Conservation (phyloP, 2,888 invertebrate species). For the Drosophila picticornis region DNA sequence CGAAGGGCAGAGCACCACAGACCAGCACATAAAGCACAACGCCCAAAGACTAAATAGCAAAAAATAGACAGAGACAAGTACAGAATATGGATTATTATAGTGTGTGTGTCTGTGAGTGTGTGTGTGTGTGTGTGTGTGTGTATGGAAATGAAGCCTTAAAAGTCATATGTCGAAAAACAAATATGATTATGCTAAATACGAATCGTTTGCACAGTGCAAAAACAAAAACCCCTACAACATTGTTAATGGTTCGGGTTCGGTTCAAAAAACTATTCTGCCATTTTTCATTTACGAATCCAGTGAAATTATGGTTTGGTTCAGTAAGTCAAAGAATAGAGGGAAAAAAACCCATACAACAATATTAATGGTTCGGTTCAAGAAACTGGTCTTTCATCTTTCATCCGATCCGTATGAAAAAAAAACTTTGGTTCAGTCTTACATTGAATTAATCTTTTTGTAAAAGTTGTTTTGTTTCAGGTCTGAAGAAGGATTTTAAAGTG, state of each 20-base stretch:
- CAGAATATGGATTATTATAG: conserved; percentile 1
- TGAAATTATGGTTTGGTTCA: background rate
- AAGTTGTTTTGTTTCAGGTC: background rate
- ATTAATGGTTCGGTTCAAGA: background rate
- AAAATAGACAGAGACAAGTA: too few species aligned
- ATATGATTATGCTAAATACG: conserved; percentile 6
- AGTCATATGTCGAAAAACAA: conserved; percentile 1
- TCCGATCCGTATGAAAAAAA: background rate
- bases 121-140: background rate
- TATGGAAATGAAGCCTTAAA: conserved; percentile 5
- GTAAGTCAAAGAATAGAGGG: background rate
- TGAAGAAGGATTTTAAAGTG: background rate
- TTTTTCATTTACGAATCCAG: background rate
- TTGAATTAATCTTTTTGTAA: background rate
- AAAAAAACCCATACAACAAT: background rate
- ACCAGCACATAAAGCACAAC: conserved; percentile 98
- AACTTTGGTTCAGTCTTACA: too few species aligned
- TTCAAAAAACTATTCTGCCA: background rate
- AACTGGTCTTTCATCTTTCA: background rate
- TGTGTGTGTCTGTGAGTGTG: background rate
- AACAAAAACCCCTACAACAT: background rate
- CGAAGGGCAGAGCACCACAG: conserved; percentile 98
- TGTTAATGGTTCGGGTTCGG: background rate
- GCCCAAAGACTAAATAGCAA: conserved; percentile 92
- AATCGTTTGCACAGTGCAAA: background rate